Conservation (phyloP, 2,888 invertebrate genomes). For the Anticlea derivata region DNA sequence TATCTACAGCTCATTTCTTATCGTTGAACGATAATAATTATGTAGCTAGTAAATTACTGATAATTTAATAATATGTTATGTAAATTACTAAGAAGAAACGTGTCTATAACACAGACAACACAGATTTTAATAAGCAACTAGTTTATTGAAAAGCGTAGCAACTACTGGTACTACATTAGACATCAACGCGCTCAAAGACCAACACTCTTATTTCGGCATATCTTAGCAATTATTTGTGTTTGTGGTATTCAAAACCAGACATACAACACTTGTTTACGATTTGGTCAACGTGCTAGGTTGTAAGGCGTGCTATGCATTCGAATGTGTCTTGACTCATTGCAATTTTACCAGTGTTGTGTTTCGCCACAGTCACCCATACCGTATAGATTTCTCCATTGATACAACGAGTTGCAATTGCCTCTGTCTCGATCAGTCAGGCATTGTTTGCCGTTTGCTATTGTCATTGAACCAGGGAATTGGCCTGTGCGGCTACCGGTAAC, state of each 20-base stretch:
- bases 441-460: constrained; percentile 61
- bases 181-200: constrained; percentile 30
- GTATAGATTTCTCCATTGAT: constrained; percentile 77
- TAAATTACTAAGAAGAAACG: constrained; percentile 5
- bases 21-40: constrained; percentile 24
- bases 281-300: constrained; percentile 29
- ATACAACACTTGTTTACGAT: constrained; percentile 36
- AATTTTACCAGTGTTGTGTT: constrained; percentile 54
- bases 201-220: constrained; percentile 1
- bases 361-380: constrained; percentile 66
- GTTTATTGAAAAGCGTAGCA: neutral
- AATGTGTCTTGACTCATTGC: constrained; percentile 63
- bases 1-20: constrained; percentile 24
- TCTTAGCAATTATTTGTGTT: constrained; percentile 13
- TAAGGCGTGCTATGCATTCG: constrained; percentile 52
- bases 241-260: constrained; percentile 19
- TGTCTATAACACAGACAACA: neutral
- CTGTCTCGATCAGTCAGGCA: constrained; percentile 56
- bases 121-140: neutral
- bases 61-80: constrained; percentile 1
- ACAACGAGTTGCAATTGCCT: constrained; percentile 60
- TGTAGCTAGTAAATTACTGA: constrained; percentile 9
- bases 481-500: constrained; percentile 44
- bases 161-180: constrained; percentile 20
- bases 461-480: constrained; percentile 67